phyloP scores from a whole-genome alignment of 2,113 vertebrate genomes.

The Boulengeromyrus knoepffleri region DNA sequence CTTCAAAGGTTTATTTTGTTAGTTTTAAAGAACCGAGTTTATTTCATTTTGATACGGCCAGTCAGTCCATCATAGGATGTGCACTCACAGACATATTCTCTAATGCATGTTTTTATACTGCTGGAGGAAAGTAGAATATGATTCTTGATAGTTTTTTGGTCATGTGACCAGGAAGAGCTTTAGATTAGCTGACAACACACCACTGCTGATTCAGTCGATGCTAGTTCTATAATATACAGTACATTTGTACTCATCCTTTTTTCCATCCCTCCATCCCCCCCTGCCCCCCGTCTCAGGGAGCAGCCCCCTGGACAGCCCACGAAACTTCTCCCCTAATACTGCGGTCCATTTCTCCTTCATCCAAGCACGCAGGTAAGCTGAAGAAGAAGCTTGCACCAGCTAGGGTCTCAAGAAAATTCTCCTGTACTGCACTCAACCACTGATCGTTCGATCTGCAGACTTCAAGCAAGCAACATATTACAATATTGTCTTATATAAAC shows the following conservation, averaged over 20 bases:
- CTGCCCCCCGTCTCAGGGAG: slow-evolving; percentile 62
- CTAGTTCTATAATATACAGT: not conserved
- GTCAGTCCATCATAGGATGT: not conserved
- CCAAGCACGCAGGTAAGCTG: slow-evolving; percentile 74
- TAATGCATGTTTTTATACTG: not conserved
- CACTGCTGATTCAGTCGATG: not conserved
- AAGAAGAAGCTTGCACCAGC: accelerated
- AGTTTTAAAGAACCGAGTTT: not conserved
- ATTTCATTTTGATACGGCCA: not conserved
- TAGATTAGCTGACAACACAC: not conserved
- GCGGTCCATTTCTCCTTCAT: slow-evolving; percentile 78
- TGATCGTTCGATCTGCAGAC: not conserved
- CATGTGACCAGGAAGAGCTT: not conserved
- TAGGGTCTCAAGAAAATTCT: not conserved
- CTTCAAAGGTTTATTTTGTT: not conserved
- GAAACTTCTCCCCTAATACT: slow-evolving; percentile 75
- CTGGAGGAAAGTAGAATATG: not conserved
- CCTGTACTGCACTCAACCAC: not conserved
- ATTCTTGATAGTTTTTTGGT: not conserved
- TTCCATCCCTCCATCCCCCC: not conserved
- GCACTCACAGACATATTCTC: not conserved
- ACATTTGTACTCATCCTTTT: not conserved
- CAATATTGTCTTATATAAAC: not conserved
- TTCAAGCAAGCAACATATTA: not conserved
- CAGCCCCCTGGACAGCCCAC: slow-evolving; percentile 87